Evolutionary conservation across 2,888 invertebrate genomes (phyloP).

Genomic region (Deilephila porcellus): DNA sequence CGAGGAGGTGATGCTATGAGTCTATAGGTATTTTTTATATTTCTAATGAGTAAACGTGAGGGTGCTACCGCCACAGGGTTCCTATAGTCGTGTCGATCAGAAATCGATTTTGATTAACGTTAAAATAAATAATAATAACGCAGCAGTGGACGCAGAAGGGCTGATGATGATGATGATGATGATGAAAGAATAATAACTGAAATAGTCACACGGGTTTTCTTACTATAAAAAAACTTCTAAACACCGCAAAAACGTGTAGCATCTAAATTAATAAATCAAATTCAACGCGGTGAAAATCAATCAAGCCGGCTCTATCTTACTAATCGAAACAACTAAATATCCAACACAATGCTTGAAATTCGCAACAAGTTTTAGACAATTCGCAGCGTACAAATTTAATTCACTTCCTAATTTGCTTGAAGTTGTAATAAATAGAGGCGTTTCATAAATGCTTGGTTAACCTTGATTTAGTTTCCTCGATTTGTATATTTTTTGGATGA

Average conservation of each 20-base stretch:
- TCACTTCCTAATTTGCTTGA: slow-evolving; percentile 17
- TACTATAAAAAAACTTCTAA: too few relatives aligned
- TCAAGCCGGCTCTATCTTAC: not conserved
- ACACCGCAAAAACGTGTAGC: not conserved
- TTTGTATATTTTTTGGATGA: not conserved
- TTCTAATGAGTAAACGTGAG: too few relatives aligned
- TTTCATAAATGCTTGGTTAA: not conserved
- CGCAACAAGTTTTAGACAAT: not conserved
- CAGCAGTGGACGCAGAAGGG: too few relatives aligned
- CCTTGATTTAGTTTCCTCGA: slow-evolving; percentile 21
- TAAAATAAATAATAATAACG: too few relatives aligned
- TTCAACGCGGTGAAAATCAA: not conserved
- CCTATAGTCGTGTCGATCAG: too few relatives aligned
- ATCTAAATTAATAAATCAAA: not conserved
- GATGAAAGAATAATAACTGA: too few relatives aligned
- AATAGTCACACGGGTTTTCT: not conserved
- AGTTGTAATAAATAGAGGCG: not conserved
- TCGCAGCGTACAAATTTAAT: not conserved
- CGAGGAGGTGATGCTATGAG: not conserved
- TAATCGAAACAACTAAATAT: not conserved
- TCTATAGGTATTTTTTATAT: too few relatives aligned
- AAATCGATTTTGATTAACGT: too few relatives aligned
- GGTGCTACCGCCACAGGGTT: too few relatives aligned
- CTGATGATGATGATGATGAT: too few relatives aligned
- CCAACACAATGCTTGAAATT: not conserved